Conservation (phyloP, 2,888 invertebrate genomes). For the Bombylius major region DNA sequence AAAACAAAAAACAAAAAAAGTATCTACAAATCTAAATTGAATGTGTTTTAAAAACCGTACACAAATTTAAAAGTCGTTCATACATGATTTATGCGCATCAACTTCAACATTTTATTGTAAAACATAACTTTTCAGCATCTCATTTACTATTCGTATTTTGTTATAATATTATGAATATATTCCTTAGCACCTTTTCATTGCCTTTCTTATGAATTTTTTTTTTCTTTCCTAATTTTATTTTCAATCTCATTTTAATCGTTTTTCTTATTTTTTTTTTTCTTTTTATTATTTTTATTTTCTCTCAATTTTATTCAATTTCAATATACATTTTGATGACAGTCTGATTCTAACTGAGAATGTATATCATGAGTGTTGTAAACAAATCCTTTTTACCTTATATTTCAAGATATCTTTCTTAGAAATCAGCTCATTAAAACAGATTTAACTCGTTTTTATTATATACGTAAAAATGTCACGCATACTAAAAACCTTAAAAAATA, state of each 20-base stretch:
- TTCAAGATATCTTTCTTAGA: slow-evolving; percentile 19
- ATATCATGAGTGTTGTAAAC: slow-evolving; percentile 1
- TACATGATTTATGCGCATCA: neutral
- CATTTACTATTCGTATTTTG: too few species aligned
- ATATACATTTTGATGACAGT: neutral
- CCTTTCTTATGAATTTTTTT: neutral
- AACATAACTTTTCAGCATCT: neutral
- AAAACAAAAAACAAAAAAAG: too few species aligned
- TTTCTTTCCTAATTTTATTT: neutral
- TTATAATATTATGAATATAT: neutral
- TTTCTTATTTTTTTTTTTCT: neutral
- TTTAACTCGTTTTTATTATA: slow-evolving; percentile 17
- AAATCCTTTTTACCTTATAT: slow-evolving; percentile 5
- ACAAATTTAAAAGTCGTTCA: neutral
- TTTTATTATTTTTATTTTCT: neutral
- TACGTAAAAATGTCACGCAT: slow-evolving; percentile 14
- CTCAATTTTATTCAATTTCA: neutral
- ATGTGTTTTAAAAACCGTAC: neutral
- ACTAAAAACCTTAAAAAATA: neutral
- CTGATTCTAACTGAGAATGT: neutral
- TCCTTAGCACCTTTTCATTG: neutral
- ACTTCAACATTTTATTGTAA: neutral
- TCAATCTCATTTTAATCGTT: neutral
- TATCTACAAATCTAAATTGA: too few species aligned
- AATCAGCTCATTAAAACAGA: slow-evolving; percentile 22